Evolutionary conservation across 92 coral and sea anemone species (phyloP).

Genomic region (Zoanthus sociatus): DNA sequence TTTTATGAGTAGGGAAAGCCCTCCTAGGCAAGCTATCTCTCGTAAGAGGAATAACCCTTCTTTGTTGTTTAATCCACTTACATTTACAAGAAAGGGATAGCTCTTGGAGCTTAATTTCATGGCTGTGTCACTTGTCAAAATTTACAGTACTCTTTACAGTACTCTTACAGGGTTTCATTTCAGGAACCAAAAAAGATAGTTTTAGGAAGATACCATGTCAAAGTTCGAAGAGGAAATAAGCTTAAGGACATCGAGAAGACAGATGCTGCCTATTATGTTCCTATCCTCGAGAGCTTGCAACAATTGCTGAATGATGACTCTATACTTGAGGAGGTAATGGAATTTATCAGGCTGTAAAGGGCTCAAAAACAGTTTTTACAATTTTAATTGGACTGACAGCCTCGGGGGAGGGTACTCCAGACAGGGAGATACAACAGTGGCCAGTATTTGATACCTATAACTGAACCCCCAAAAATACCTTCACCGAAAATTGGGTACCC

Average conservation of each 20-base stretch:
- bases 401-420: neutral
- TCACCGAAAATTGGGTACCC: neutral
- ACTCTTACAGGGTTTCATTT: too few relatives aligned
- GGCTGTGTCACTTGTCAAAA: neutral
- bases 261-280: constrained; percentile 34
- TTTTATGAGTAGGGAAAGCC: neutral
- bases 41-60: neutral
- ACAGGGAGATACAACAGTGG: constrained; percentile 7
- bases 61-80: neutral
- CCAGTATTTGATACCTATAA: neutral
- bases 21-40: neutral
- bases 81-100: neutral
- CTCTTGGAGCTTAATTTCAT: neutral
- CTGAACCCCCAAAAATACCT: constrained; percentile 1
- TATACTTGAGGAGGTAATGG: constrained; percentile 39
- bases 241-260: neutral
- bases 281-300: constrained; percentile 39
- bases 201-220: constrained; percentile 26
- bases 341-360: neutral
- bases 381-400: constrained; percentile 3
- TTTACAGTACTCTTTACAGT: constrained; percentile 8
- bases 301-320: constrained; percentile 50
- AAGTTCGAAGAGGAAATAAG: constrained; percentile 40
- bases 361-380: constrained; percentile 6
- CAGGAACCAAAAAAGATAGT: constrained; percentile 43